These are phyloP conservation scores for Sminthurides bifidus DNA, from an alignment of 1,140 invertebrate species.

Conservation along the genomic window DNA sequence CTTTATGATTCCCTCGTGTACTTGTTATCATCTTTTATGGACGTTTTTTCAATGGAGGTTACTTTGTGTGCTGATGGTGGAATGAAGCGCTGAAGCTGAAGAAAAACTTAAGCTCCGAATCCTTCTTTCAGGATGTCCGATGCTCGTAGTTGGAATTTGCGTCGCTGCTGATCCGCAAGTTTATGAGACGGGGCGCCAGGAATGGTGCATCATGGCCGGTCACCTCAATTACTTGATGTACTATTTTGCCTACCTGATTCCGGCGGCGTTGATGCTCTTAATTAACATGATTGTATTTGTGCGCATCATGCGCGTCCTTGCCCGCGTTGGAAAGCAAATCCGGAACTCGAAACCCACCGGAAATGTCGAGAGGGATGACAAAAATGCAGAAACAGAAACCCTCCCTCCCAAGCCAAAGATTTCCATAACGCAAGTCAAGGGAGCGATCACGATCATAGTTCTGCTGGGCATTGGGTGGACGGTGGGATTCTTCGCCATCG, in stretches of 20 bases:
- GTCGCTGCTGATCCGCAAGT: constrained; percentile 24
- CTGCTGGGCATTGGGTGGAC: constrained; percentile 46
- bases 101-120: background rate
- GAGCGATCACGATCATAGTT: constrained; percentile 44
- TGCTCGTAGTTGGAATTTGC: constrained; percentile 32
- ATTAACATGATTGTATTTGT: constrained; percentile 19
- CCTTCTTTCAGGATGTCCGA: constrained; percentile 36
- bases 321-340: background rate
- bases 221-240: constrained; percentile 27
- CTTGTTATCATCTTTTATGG: too few relatives aligned
- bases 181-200: constrained; percentile 30
- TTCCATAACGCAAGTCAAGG: constrained; percentile 39
- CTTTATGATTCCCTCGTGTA: too few relatives aligned
- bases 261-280: constrained; percentile 39
- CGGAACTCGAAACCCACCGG: background rate
- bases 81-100: background rate
- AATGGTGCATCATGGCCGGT: constrained; percentile 32
- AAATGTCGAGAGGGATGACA: background rate
- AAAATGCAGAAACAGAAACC: constrained; percentile 4
- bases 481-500: constrained; percentile 42
- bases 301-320: constrained; percentile 15
- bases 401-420: constrained; percentile 13
- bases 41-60: background rate
- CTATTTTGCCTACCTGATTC: constrained; percentile 35
- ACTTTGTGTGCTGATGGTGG: background rate